Conservation (phyloP, 2,888 invertebrate species). For the Temnothorax ravouxi region DNA sequence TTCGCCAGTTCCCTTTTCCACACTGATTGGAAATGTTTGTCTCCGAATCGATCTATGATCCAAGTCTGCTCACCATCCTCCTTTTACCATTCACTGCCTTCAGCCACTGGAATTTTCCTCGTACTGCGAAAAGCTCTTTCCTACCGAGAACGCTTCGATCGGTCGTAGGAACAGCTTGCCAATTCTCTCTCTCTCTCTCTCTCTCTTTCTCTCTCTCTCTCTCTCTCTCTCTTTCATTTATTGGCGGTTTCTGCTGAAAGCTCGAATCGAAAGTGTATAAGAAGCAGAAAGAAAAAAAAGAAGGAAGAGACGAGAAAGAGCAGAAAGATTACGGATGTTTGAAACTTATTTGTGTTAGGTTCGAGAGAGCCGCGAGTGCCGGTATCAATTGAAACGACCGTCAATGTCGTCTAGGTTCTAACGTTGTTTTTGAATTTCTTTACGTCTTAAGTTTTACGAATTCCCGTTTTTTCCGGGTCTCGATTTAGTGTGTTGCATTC, state of each 20-base stretch:
- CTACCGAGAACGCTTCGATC: slow-evolving; percentile 52
- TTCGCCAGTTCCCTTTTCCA: slow-evolving; percentile 27
- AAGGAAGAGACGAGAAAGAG: slow-evolving; percentile 6
- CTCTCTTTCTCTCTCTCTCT: slow-evolving; percentile 7
- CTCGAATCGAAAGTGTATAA: slow-evolving; percentile 43
- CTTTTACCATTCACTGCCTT: neutral
- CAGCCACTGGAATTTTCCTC: slow-evolving; percentile 32
- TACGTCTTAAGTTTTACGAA: neutral
- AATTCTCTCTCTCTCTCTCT: slow-evolving; percentile 22
- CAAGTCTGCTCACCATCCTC: slow-evolving; percentile 20
- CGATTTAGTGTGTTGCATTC: neutral
- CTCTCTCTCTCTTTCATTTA: slow-evolving; percentile 63
- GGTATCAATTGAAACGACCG: slow-evolving; percentile 52
- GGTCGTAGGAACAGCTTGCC: slow-evolving; percentile 45
- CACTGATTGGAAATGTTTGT: slow-evolving; percentile 75
- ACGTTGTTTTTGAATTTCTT: slow-evolving; percentile 57
- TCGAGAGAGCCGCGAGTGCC: slow-evolving; percentile 27
- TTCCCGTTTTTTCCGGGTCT: neutral
- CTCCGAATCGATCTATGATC: slow-evolving; percentile 59
- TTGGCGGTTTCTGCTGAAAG: slow-evolving; percentile 78
- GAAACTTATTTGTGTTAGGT: slow-evolving; percentile 66
- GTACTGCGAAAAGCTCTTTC: slow-evolving; percentile 54
- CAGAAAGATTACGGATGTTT: slow-evolving; percentile 72
- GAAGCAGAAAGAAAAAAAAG: neutral
- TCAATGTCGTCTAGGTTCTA: slow-evolving; percentile 1